Evolutionary conservation across 2,113 vertebrate genomes (phyloP).

Genomic region (Solea senegalensis): DNA sequence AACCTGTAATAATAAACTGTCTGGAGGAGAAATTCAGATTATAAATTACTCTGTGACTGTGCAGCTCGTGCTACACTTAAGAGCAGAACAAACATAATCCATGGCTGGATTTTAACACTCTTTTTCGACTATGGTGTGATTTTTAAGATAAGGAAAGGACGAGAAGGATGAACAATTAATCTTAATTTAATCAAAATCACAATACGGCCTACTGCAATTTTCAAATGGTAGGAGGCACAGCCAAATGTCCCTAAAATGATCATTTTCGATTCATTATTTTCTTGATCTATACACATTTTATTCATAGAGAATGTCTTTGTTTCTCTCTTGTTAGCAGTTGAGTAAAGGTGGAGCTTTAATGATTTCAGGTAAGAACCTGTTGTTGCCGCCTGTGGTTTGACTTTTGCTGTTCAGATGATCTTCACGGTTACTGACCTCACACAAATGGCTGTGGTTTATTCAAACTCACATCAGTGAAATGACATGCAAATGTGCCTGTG

Average conservation of each 20-base stretch:
- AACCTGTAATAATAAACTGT: background rate
- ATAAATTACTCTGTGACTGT: background rate
- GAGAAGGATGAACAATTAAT: no score
- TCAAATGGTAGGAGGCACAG: no score
- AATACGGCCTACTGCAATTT: no score
- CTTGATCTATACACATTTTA: no score
- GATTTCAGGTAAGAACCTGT: background rate
- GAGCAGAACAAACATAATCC: background rate
- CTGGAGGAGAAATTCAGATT: background rate
- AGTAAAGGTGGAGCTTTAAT: background rate
- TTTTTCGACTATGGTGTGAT: no score
- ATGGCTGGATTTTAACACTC: background rate
- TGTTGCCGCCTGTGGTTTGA: conserved; percentile 59
- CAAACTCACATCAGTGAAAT: conserved; percentile 78
- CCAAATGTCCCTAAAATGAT: no score
- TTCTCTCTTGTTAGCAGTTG: no score
- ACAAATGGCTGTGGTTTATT: conserved; percentile 80
- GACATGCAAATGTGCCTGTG: conserved; percentile 72
- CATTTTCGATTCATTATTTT: no score
- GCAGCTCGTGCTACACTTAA: background rate
- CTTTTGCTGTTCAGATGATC: conserved; percentile 72
- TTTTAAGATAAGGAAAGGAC: no score
- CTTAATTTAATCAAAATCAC: no score
- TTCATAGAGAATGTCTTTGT: no score
- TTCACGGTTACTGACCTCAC: conserved; percentile 75